Evolutionary conservation across 2,113 vertebrate genomes (phyloP), one percentile per base, ranked within the genome.

Genomic region (Petroica traversi): DNA sequence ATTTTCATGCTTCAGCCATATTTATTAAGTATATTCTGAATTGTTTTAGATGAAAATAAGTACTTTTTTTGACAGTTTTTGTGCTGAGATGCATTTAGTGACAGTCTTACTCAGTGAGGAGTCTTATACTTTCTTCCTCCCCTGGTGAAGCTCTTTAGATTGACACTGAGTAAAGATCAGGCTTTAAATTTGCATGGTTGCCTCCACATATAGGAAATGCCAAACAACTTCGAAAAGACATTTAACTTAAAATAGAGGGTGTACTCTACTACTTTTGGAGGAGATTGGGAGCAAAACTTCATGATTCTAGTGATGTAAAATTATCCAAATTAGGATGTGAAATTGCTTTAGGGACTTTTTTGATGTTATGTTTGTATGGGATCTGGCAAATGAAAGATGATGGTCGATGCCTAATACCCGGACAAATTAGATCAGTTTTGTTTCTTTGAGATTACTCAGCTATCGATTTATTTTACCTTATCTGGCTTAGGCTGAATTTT

Each of bases 331-430:
- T 67, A 58, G 40, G 33, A 88, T 38, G 11, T 51, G 64, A 63
- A 91, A 86, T 94, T 78, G 26, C 51, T 85, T 93, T 72, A 85
- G 46, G 18, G 59, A 51, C 28, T 54, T 66, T 49, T 79, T 66
- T 24, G 29, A 54, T 66, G 52, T 85, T 33, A 26, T 43, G 24
- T 77, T 86, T 69, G 8, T 71, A 11, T 36, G 24, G 20, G 26
- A 77, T 86, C 69, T 93, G 77, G 38, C 43, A 93, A 95, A 95
- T 81, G 58, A 91, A 87, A 96, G 89, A 36, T 84, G 80, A 91
- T 40, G 33, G 67, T 29, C 26, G 46, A 73, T 86, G 72, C 24
- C 13, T 33, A 66, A 88, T 86, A 92, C 75, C 38, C 71, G 79
- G 72, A 43, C 33, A 95, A 96, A 94, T 66, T 59, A 34, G 41